phyloP scores from a whole-genome alignment of 2,888 invertebrate genomes.

The Pammene fasciana region DNA sequence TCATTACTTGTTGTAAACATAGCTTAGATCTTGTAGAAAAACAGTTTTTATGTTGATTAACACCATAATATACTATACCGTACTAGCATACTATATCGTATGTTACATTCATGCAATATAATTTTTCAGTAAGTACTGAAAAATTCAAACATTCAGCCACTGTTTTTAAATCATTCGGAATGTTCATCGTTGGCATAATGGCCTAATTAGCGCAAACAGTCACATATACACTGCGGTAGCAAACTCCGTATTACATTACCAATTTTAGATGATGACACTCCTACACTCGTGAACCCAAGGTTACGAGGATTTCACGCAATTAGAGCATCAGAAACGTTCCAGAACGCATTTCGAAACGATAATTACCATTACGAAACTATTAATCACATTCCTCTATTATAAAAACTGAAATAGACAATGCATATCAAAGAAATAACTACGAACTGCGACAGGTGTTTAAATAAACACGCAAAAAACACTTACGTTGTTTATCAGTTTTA shows the following conservation, averaged over 20 bases:
- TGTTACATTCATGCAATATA: background rate
- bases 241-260: slow-evolving; percentile 56
- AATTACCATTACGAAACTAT: slow-evolving; percentile 48
- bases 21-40: no score
- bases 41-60: no score
- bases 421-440: slow-evolving; percentile 44
- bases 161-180: background rate
- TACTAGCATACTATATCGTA: no score
- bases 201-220: slow-evolving; percentile 24
- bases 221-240: slow-evolving; percentile 11
- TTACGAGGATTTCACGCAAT: slow-evolving; percentile 58
- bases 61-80: no score
- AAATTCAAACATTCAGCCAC: background rate
- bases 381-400: slow-evolving; percentile 44
- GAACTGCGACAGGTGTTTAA: slow-evolving; percentile 48
- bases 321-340: slow-evolving; percentile 42
- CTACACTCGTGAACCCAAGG: slow-evolving; percentile 57
- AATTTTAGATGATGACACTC: slow-evolving; percentile 64
- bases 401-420: slow-evolving; percentile 46
- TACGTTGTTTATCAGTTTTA: slow-evolving; percentile 56
- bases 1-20: no score
- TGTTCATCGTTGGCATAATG: background rate
- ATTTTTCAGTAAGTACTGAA: background rate
- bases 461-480: slow-evolving; percentile 51
- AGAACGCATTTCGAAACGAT: slow-evolving; percentile 45